A percentile compares a stretch with the other conserved stretches of the same genome.
Evolutionary conservation across 1,140 invertebrate genomes (phyloP).

Genomic region (Drosophila simulans): DNA sequence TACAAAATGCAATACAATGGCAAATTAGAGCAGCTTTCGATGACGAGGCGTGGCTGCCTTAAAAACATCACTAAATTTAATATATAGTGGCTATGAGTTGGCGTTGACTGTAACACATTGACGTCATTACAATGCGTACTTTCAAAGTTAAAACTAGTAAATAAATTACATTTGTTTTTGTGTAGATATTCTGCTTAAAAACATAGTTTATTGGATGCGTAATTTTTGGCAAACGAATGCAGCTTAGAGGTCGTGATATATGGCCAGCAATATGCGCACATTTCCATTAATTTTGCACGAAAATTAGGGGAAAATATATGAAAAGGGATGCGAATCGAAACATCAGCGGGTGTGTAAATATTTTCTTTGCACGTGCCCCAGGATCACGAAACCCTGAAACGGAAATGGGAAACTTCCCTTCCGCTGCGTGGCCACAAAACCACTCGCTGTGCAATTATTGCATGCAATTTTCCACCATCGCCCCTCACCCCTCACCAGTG

Average conservation of each 20-base stretch:
- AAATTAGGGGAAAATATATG: conserved; percentile 25
- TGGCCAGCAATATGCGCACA: conserved; percentile 25
- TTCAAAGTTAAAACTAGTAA: background rate
- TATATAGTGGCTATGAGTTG: conserved; percentile 33
- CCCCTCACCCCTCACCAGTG: no score
- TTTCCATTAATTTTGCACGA: conserved; percentile 9
- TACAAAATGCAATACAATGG: conserved; percentile 54
- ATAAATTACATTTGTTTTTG: background rate
- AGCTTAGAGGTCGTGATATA: conserved; percentile 37
- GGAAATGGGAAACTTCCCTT: conserved; percentile 63
- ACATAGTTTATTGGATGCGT: background rate
- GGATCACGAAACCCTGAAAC: conserved; percentile 13
- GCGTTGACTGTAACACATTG: conserved; percentile 25
- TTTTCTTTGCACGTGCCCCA: conserved; percentile 59
- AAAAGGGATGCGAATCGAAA: conserved; percentile 6
- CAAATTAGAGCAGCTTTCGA: conserved; percentile 69
- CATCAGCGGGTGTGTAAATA: conserved; percentile 50
- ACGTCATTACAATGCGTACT: conserved; percentile 34
- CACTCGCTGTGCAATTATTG: conserved; percentile 69
- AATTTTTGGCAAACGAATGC: conserved; percentile 1
- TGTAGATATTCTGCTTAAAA: no score
- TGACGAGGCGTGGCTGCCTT: conserved; percentile 21
- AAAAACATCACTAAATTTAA: conserved; percentile 12
- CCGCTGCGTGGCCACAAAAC: conserved; percentile 50
- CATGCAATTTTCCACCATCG: conserved; percentile 60